phyloP scores from a whole-genome alignment of 2,113 vertebrate genomes.

The Poecile atricapillus region DNA sequence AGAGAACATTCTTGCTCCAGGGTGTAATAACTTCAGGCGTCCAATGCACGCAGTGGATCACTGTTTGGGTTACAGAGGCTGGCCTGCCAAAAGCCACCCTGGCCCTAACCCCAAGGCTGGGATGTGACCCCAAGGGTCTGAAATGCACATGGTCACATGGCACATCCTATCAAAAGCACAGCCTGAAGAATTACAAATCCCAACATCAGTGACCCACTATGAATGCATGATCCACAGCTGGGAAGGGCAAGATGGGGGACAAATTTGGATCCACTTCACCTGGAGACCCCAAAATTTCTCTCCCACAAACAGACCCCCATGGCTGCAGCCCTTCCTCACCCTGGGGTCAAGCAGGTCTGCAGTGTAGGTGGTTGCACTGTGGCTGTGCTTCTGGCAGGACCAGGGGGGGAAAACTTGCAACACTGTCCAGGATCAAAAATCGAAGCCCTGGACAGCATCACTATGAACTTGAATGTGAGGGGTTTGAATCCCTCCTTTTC shows the following conservation, averaged over 20 bases:
- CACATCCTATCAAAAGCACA: neutral
- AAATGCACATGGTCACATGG: neutral
- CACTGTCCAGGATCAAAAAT: neutral
- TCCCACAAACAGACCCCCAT: fast-evolving
- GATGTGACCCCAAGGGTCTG: neutral
- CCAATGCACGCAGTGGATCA: neutral
- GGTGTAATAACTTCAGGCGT: neutral
- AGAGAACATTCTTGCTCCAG: neutral
- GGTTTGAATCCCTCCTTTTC: neutral
- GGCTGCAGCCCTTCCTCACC: neutral
- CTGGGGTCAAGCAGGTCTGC: neutral
- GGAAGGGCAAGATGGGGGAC: neutral
- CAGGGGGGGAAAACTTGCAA: neutral
- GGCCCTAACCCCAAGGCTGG: neutral
- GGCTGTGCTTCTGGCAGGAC: neutral
- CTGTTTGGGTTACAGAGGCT: neutral
- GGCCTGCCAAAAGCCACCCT: neutral
- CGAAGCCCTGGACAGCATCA: neutral
- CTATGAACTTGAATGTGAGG: neutral
- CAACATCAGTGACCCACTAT: neutral
- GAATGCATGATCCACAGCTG: neutral
- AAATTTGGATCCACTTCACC: neutral
- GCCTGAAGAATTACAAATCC: neutral
- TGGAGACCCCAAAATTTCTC: neutral
- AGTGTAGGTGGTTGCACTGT: neutral